Evolutionary conservation across 2,888 invertebrate genomes (phyloP), one percentile per base, ranked within the genome.

Genomic region (Scaptomyza parva): DNA sequence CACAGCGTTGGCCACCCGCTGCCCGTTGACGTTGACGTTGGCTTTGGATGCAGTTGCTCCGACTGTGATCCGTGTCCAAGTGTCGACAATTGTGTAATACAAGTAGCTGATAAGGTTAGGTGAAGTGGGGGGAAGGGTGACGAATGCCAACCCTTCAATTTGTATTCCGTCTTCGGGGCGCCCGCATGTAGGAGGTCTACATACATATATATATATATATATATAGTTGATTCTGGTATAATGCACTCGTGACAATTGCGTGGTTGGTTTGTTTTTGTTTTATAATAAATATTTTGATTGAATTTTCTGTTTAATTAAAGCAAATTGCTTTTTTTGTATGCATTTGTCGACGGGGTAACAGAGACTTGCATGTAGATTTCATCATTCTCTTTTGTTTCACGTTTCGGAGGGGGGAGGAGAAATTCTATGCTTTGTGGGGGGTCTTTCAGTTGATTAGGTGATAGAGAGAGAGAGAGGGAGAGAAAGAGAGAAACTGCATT

Each of bases 301-400:
- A 84, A 84, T 84, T 84, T 84, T 75, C 86, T 86, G 86, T 80
- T 84, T 84, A 84, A 84, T 84, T 84, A 88, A 84, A 84, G 71
- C 86, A 83, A 83, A 87, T 87, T 75, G 78, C 67, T 70, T 77
- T 64, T 55, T 65, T 53, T 65, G 22, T 76, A 26, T 76, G 63
- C 60, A 73, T 58, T 65, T 61, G 70, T 55, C 69, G 60, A 57
- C 39, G 70, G 65, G 53, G 33, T 28, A 22, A 40, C 30, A 9
- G 39, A 35, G n/a, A n/a, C 62, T 22, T 44, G 47, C 62, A 33
- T 44, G 26, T 73, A 37, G 43, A 17, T 28, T 22, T 17, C 33
- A 12, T 12, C 12, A 35, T 43, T 54, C 41, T 47, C 58, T 55
- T 47, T 54, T 18, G 41, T 59, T 30, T 62, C 66, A 62, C 33